Percentiles rank a stretch among this genome's conserved stretches.
phyloP scores from a whole-genome alignment of 2,797 vertebrate genomes.

The Diplodus sargus region DNA sequence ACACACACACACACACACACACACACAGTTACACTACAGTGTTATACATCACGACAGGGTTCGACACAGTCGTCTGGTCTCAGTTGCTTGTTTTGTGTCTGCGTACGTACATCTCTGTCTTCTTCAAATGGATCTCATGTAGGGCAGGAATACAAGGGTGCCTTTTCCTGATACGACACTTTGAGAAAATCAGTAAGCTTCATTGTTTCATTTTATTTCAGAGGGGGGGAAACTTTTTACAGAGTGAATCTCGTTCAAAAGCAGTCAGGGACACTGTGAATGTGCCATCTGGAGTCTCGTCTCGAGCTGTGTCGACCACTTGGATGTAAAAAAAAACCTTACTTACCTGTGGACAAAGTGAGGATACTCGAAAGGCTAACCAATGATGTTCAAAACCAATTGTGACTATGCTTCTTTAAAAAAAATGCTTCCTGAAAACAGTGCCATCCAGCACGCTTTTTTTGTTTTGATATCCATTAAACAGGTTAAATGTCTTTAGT shows the following conservation, averaged over 20 bases:
- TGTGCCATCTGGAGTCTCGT: conserved; percentile 64
- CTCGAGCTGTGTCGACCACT: conserved; percentile 62
- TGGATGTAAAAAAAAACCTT: conserved; percentile 69
- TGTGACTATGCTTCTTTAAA: conserved; percentile 44
- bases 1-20: too few relatives aligned
- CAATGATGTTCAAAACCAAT: conserved; percentile 40
- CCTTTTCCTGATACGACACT: conserved; percentile 71
- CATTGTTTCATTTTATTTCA: conserved; percentile 26
- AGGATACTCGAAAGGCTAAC: conserved; percentile 40
- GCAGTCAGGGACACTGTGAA: conserved; percentile 66
- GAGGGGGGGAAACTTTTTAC: conserved; percentile 38
- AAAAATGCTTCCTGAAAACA: conserved; percentile 30
- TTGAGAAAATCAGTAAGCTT: conserved; percentile 44
- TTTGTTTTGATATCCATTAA: conserved; percentile 40
- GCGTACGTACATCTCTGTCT: conserved; percentile 58
- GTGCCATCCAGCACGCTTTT: conserved; percentile 15
- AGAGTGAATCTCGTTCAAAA: conserved; percentile 45
- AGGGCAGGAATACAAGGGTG: conserved; percentile 69
- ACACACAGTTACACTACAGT: not conserved
- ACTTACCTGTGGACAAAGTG: conserved; percentile 43
- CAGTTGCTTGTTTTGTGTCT: conserved; percentile 62
- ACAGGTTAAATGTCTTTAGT: conserved; percentile 13
- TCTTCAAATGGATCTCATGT: conserved; percentile 53
- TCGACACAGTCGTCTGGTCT: conserved; percentile 5
- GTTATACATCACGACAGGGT: conserved; percentile 18